Evolutionary conservation across 2,888 invertebrate genomes (phyloP).

Genomic region (Neoaliturus tenellus): DNA sequence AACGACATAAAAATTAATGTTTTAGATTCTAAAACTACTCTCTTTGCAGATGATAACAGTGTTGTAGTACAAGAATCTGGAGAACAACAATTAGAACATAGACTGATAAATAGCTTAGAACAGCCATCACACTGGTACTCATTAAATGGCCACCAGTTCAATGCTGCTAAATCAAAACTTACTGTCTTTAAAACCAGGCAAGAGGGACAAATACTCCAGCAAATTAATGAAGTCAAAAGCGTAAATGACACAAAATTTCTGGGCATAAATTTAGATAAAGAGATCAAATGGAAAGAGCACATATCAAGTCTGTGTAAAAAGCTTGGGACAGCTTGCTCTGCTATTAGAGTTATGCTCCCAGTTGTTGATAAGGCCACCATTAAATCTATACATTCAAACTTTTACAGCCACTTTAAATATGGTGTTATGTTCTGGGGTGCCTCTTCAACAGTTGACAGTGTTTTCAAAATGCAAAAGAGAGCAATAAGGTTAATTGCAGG

Average conservation of each 20-base stretch:
- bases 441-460: too few species aligned
- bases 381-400: background rate
- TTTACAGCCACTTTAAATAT: background rate
- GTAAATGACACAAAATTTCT: background rate
- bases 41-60: too few species aligned
- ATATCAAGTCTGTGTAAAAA: background rate
- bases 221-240: background rate
- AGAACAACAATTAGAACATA: background rate
- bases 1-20: background rate
- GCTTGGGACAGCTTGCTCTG: background rate
- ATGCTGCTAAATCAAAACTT: background rate
- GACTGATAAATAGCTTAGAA: background rate
- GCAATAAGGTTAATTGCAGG: too few species aligned
- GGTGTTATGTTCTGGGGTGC: too few species aligned
- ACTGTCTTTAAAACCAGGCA: background rate
- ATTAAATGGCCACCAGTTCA: background rate
- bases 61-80: too few species aligned
- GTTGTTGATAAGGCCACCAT: background rate
- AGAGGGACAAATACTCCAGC: background rate
- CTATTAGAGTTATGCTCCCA: background rate
- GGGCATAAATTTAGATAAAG: background rate
- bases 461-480: too few species aligned
- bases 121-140: background rate
- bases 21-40: background rate
- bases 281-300: background rate